These are phyloP conservation scores for Meandrusa payeni DNA, from an alignment of 2,888 invertebrate genomes.

Conservation along the genomic window DNA sequence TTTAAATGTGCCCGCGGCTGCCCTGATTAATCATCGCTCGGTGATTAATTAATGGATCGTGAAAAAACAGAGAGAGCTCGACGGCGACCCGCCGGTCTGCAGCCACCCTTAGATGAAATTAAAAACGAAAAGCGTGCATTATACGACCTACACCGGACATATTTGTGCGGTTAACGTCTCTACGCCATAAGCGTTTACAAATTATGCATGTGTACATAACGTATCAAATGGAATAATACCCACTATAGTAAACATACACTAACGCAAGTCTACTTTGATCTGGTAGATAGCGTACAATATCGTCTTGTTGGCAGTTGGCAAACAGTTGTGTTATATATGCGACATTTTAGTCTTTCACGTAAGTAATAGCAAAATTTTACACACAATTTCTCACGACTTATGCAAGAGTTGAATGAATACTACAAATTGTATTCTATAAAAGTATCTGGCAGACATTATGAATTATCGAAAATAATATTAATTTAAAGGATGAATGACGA, in stretches of 20 bases:
- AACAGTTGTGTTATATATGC: too few relatives aligned
- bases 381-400: too few relatives aligned
- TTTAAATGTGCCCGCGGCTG: constrained; percentile 60
- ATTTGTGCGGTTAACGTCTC: constrained; percentile 8
- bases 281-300: too few relatives aligned
- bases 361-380: background rate
- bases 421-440: too few relatives aligned
- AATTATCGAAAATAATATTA: too few relatives aligned
- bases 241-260: too few relatives aligned
- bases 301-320: too few relatives aligned
- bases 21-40: constrained; percentile 67
- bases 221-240: constrained; percentile 1
- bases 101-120: constrained; percentile 32
- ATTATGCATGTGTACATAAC: background rate
- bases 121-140: constrained; percentile 31
- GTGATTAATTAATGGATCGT: constrained; percentile 53
- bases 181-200: background rate
- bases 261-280: too few relatives aligned
- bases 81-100: constrained; percentile 44
- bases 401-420: too few relatives aligned
- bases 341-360: too few relatives aligned
- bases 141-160: constrained; percentile 27
- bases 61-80: constrained; percentile 41
- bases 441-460: too few relatives aligned
- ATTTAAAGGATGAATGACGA: too few relatives aligned